Evolutionary conservation across 2,113 vertebrate genomes (phyloP), one percentile per base, ranked within the genome.

Genomic region (Neogale vison): DNA sequence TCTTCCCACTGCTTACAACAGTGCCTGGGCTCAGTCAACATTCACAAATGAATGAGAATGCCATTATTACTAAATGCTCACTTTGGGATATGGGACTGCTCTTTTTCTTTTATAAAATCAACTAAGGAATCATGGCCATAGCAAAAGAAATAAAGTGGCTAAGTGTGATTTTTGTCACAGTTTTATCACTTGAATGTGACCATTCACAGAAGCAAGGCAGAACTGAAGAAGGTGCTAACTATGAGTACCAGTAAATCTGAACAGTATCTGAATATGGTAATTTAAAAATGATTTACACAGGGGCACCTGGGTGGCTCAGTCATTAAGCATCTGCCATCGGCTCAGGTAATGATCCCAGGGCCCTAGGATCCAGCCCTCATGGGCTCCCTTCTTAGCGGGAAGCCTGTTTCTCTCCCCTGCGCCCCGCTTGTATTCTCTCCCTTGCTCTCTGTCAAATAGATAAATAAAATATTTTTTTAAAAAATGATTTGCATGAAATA

Each of bases 101-200:
- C 71, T 86, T 61, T 17, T 29, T 47, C 59, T 61, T 47, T 17
- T 72, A 79, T 45, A 92, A 76, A 81, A 50, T 80, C 11, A 90
- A 81, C 71, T 90, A 86, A 91, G 86, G 95, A 92, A 86, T 21
- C 12, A 69, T 6, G 36, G 18, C 45, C 76, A 72, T 24, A 7
- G 14, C 20, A 95, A 81, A 96, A 79, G 45, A 81, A 95, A 76
- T 13, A 71, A 61, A 93, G 29, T 57, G 24, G 29, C 31, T 63
- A 57, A 36, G 8, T 72, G 24, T 39, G 15, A 83, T 47, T 81
- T 67, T 20, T 74, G 67, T 90, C 61, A 76, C 9, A 23, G 34
- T 81, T 95, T 71, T 74, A 90, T 36, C 90, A 79, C 21, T 52
- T 83, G 24, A 82, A 95, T 94, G 82, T 55, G 57, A 93, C 11